Percentiles rank a stretch among this genome's conserved stretches.
Conservation (phyloP, 2,113 vertebrate genomes). For the Callithrix jacchus region DNA sequence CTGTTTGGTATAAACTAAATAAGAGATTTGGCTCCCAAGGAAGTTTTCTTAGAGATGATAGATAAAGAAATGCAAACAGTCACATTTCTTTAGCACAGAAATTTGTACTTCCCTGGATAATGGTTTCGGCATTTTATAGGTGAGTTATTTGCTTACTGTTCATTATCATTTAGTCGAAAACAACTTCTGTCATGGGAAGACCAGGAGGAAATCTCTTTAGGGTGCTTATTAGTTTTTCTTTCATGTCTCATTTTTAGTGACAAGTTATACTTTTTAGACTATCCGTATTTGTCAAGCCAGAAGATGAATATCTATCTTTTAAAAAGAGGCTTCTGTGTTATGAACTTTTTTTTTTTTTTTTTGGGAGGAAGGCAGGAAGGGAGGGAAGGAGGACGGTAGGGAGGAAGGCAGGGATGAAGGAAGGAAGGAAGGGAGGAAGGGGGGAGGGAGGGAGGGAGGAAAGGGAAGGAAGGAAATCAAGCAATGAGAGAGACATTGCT, state of each 20-base stretch:
- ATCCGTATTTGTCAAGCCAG: background rate
- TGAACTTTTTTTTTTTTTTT: too few species aligned
- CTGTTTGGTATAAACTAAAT: background rate
- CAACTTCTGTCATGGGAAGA: background rate
- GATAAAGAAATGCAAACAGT: constrained; percentile 51
- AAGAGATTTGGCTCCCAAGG: constrained; percentile 51
- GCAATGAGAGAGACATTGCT: too few species aligned
- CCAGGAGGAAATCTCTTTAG: background rate
- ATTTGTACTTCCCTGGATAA: background rate
- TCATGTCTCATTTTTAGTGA: background rate
- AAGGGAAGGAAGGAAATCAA: too few species aligned
- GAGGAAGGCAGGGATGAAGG: too few species aligned
- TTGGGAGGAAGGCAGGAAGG: too few species aligned
- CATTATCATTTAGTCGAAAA: background rate
- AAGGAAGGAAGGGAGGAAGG: too few species aligned
- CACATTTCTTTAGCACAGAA: constrained; percentile 32
- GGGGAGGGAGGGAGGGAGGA: too few species aligned
- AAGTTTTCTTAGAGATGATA: constrained; percentile 47
- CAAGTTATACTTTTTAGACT: background rate
- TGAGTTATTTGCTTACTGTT: background rate
- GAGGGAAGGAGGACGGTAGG: too few species aligned
- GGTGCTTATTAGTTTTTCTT: background rate
- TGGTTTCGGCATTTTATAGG: background rate
- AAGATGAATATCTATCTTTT: background rate
- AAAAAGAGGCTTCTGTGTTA: background rate